Conservation (phyloP, 1,140 invertebrate species). For the Drosophila punjabiensis region DNA sequence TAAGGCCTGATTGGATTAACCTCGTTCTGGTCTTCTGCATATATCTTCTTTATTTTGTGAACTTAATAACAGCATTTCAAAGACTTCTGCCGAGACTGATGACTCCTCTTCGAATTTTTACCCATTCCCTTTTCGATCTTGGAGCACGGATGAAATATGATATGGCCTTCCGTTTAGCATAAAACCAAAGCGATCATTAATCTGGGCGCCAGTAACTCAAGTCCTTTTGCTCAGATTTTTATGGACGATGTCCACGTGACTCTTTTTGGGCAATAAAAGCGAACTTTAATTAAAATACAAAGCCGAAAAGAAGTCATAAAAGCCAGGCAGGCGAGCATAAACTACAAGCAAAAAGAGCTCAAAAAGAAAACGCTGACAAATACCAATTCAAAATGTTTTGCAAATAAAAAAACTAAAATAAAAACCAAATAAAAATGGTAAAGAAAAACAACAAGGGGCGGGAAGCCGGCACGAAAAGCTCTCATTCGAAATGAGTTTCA, state of each 20-base stretch:
- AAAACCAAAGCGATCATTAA: constrained; percentile 27
- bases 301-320: constrained; percentile 47
- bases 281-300: constrained; percentile 42
- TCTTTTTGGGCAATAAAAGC: constrained; percentile 45
- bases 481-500: constrained; percentile 16
- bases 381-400: constrained; percentile 51
- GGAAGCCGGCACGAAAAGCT: constrained; percentile 26
- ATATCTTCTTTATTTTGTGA: constrained; percentile 1
- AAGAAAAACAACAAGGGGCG: neutral
- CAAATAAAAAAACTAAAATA: constrained; percentile 49
- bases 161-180: constrained; percentile 43
- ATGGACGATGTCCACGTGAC: constrained; percentile 32
- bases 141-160: constrained; percentile 19
- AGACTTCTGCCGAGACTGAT: constrained; percentile 25
- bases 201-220: constrained; percentile 38
- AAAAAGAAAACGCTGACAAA: constrained; percentile 46
- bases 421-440: constrained; percentile 27
- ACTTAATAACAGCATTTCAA: constrained; percentile 35
- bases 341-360: constrained; percentile 24
- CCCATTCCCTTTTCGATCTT: constrained; percentile 12
- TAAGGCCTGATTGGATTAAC: constrained; percentile 35
- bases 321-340: constrained; percentile 20
- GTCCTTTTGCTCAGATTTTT: constrained; percentile 40
- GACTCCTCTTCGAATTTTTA: neutral
- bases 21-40: constrained; percentile 11